A percentile compares a stretch with the other conserved stretches of the same genome.
Evolutionary conservation across 92 coral and sea anemone genomes (phyloP).

Genomic region (Chrysogorgia sp.): DNA sequence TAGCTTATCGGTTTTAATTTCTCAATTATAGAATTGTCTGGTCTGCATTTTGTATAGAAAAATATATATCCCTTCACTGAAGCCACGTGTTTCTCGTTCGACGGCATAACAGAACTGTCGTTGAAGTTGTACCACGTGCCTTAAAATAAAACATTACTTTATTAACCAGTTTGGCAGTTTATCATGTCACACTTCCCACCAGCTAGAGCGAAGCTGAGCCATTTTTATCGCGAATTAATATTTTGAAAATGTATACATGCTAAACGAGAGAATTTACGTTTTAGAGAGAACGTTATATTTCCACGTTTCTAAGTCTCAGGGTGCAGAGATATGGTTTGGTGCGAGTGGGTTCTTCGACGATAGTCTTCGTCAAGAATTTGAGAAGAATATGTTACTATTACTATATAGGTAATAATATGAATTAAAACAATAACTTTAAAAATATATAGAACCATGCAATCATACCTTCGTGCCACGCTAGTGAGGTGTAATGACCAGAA

Average conservation of each 20-base stretch:
- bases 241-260: too few species aligned
- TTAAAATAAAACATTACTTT: conserved; percentile 13
- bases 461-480: conserved; percentile 98
- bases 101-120: conserved; percentile 86
- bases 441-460: too few species aligned
- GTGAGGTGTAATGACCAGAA: conserved; percentile 98
- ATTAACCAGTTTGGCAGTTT: background rate
- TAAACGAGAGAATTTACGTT: too few species aligned
- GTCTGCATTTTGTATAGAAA: conserved; percentile 94
- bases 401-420: too few species aligned
- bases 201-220: background rate
- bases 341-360: too few species aligned
- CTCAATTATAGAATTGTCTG: conserved; percentile 91
- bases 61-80: conserved; percentile 92
- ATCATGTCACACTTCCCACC: background rate
- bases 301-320: too few species aligned
- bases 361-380: too few species aligned
- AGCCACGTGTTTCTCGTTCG: conserved; percentile 84
- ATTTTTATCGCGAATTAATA: too few species aligned
- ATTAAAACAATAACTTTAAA: too few species aligned
- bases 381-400: too few species aligned
- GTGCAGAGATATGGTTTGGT: too few species aligned
- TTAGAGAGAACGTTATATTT: too few species aligned
- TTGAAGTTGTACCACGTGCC: conserved; percentile 98
- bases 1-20: conserved; percentile 68